Evolutionary conservation across 92 coral and sea anemone genomes (phyloP), one percentile per base, ranked within the genome.

Genomic region (Montipora capitata): DNA sequence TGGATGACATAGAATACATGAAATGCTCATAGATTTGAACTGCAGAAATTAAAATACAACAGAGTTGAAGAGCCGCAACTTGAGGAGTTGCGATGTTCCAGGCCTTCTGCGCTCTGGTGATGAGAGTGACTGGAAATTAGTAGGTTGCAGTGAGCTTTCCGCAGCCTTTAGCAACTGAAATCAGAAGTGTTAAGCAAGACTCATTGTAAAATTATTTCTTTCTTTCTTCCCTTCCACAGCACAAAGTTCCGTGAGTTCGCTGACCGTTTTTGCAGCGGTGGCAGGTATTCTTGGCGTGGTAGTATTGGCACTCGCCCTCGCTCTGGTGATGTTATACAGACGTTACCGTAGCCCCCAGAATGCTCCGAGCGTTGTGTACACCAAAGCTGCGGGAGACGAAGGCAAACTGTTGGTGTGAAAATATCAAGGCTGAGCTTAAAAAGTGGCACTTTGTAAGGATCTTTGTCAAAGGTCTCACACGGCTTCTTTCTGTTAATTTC

Each of bases 231-330:
- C 8, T 27, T 62, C 40, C 38, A 8, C 70, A 91, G 92, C 49
- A 56, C 84, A 51, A 40, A 72, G 69, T 41, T 56, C 88, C 11
- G 72, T 72, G 10, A 66, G 79, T 42, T 92, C 95, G 35, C 81
- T 94, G 57, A 88, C 96, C 69, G 78, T 93, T 69, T 49, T 94
- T 43, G 94, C 92, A 27, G 83, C 81, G 35, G 77, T 94, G 70
- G 98, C 98, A 16, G 98, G 96, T 45, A 93, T 87, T 52, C 78
- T 95, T 17, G 98, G 87, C n/a, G 93, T 92, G 48, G 79, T 91
- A 2, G 98, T 95, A 15, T 74, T 95, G 43, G 91, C 80, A 11
- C 78, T 95, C 76, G 74, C 85, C 38, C 95, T 79, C 16, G 96
- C 91, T 54, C 88, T 95, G 63, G 92, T 86, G 20, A 80, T 91